Conservation (phyloP, 2,888 invertebrate species). For the Andrena haemorrhoa region DNA sequence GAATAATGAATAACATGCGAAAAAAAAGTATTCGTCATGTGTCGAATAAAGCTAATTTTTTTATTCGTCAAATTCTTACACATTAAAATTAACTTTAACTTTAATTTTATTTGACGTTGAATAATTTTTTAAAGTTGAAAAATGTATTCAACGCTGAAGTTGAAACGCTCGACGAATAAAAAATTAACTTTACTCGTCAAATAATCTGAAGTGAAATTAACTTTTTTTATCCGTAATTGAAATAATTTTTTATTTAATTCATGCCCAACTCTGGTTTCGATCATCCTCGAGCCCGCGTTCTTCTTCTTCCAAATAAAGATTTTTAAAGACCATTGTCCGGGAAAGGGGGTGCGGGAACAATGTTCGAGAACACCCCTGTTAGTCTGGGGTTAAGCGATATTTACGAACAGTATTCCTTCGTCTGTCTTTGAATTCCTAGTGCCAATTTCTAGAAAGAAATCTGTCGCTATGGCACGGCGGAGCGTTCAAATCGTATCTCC, state of each 20-base stretch:
- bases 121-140: background rate
- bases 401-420: constrained; percentile 79
- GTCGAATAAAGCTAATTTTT: too few species aligned
- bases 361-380: constrained; percentile 12
- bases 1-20: too few species aligned
- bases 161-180: too few species aligned
- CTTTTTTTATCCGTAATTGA: too few species aligned
- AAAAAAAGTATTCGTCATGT: too few species aligned
- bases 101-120: background rate
- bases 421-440: constrained; percentile 79
- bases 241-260: too few species aligned
- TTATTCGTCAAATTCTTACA: too few species aligned
- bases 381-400: constrained; percentile 66
- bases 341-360: background rate
- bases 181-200: too few species aligned
- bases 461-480: constrained; percentile 39
- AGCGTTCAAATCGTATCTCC: background rate
- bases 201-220: too few species aligned
- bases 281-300: background rate
- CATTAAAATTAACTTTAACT: too few species aligned
- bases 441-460: constrained; percentile 74
- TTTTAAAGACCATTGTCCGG: background rate
- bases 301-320: background rate
- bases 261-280: too few species aligned
- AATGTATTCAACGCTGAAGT: too few species aligned